phyloP scores from a whole-genome alignment of 2,113 vertebrate genomes.

The human region GRCh38 chr7:29897001-29897500 shows the following conservation, averaged over 20 bases:
- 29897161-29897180: not conserved
- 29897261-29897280: not conserved
- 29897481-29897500: not conserved
- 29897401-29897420: not conserved
- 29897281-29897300: too few relatives aligned
- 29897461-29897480: not conserved
- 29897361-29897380: not conserved
- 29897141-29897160: too few relatives aligned
- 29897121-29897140: not conserved
- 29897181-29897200: not conserved
- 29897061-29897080: not conserved
- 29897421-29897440: not conserved
- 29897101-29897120: not conserved
- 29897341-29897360: not conserved
- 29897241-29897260: not conserved
- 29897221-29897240: not conserved
- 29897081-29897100: not conserved
- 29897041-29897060: not conserved
- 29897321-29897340: not conserved
- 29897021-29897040: not conserved
- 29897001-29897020: not conserved
- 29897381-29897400: not conserved
- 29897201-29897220: not conserved
- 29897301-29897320: not conserved
- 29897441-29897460: not conserved